A percentile compares a stretch with the other conserved stretches of the same genome.
Evolutionary conservation across 2,113 vertebrate species (phyloP).

Genomic region (Grammomys surdaster): DNA sequence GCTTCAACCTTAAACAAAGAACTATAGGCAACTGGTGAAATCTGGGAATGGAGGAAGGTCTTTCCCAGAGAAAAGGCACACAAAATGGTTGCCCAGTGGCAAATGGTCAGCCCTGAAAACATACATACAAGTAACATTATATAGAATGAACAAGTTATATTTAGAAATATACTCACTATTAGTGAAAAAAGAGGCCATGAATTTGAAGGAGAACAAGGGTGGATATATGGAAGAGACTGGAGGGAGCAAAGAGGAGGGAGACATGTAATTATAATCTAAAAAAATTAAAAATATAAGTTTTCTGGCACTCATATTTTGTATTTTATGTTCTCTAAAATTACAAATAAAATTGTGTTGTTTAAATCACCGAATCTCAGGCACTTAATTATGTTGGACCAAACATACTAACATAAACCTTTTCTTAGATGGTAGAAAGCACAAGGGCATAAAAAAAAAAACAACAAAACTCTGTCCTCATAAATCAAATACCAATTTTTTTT

Average conservation of each 20-base stretch:
- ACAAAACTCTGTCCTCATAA: background rate
- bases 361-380: background rate
- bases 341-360: background rate
- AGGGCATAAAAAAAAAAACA: background rate
- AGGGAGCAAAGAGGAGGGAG: background rate
- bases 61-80: background rate
- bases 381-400: background rate
- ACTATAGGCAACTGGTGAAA: background rate
- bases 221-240: background rate
- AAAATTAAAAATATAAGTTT: background rate
- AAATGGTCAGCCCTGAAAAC: background rate
- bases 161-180: background rate
- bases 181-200: background rate
- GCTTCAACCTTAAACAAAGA: background rate
- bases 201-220: background rate
- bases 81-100: background rate
- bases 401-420: background rate
- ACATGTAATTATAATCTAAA: background rate
- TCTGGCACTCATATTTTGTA: background rate
- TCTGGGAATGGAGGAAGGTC: no score
- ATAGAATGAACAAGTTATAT: background rate
- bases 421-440: background rate
- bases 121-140: background rate
- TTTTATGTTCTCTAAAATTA: background rate
- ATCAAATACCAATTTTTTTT: background rate